Base-by-base conservation (phyloP, 2,888 invertebrate genomes). In the Pycnomerus fuliginosus region DNA sequence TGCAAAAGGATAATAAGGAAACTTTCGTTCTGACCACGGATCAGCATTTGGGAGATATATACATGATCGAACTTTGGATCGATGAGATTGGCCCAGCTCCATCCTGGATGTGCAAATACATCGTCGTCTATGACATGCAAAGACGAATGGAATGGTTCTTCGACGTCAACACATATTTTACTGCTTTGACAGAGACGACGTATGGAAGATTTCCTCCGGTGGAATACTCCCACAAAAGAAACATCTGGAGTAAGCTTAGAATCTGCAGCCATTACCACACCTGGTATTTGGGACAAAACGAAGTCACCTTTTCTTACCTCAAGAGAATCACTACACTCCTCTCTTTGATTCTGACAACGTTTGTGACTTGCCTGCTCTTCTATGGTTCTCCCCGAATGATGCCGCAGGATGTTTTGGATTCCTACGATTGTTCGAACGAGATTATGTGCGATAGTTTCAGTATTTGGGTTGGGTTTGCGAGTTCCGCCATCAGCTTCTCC, bases 11-110 rank as follows among this genome's bases (percentile, higher is more conserved):
- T 16, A 43, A 52, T 1, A 55, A 60, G 28, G 59, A 60, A 10
- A 60, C 54, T 52, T 64, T 65, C 36, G 53, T 62, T 13, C 12
- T 64, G 15, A 58, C 58, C 7, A 58, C 63, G 2, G 50, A 58
- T 40, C 24, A 36, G 11, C 24, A 55, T 36, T 44, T 65, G 35
- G 65, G 65, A 1, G 55, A 57, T 16, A 22, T 65, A 11, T 24
- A 44, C 12, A 56, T 51, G 31, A 44, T 64, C 3, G 56, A 62
- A 17, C 8, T 65, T 7, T 64, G 63, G 63, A 54, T 60, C 17
- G 64, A 64, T 45, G 53, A 50, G 8, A 34, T 57, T 12, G 65
- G 65, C 13, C 39, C 40, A 11, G 52, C 50, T 28, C 60, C 62
- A 2, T 44, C 46, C 3, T 65, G 65, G 65, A 20, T n/a, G n/a